These are phyloP conservation scores for Zaprionus lachaisei DNA, from an alignment of 1,140 invertebrate species.

Conservation along the genomic window DNA sequence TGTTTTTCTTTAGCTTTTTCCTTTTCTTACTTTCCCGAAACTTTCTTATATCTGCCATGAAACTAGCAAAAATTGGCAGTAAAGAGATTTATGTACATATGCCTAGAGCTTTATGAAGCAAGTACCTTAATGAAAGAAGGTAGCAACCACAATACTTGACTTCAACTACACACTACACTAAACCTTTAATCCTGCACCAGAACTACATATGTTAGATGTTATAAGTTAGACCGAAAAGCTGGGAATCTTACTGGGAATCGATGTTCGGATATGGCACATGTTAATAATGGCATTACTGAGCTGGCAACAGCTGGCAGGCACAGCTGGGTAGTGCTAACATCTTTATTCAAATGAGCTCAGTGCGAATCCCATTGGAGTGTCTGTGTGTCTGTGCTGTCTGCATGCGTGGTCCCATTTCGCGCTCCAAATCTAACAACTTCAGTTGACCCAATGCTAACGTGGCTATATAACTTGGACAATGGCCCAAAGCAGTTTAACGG, in stretches of 20 bases:
- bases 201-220: not conserved
- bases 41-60: too few relatives aligned
- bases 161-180: too few relatives aligned
- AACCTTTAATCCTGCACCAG: too few relatives aligned
- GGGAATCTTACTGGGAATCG: not conserved
- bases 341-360: conserved; percentile 70
- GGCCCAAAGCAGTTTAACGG: conserved; percentile 79
- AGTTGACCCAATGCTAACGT: conserved; percentile 79
- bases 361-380: conserved; percentile 39
- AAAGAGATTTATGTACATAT: too few relatives aligned
- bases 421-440: conserved; percentile 54
- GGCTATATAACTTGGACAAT: conserved; percentile 77
- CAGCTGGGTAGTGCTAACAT: conserved; percentile 37
- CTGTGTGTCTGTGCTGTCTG: conserved; percentile 2
- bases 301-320: conserved; percentile 22
- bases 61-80: too few relatives aligned
- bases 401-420: conserved; percentile 75
- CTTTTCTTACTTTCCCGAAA: too few relatives aligned
- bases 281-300: not conserved
- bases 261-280: not conserved
- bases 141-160: too few relatives aligned
- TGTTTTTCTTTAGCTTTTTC: too few relatives aligned
- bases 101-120: too few relatives aligned
- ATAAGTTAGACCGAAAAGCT: not conserved
- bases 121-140: too few relatives aligned